Evolutionary conservation across 2,888 invertebrate genomes (phyloP), one percentile per base, ranked within the genome.

Genomic region (Leptogaster cylindrica): DNA sequence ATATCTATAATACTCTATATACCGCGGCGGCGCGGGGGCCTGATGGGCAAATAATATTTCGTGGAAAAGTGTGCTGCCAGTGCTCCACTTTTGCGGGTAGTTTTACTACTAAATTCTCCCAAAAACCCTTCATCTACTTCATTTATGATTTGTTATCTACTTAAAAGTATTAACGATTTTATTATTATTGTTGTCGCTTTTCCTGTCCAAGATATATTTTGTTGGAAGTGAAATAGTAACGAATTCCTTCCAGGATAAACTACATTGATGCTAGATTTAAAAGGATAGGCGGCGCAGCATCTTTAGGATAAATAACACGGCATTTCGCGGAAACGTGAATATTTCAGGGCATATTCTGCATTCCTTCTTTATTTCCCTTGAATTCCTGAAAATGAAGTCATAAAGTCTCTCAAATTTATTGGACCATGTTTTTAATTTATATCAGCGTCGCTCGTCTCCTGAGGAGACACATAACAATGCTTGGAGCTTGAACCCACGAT

Each of bases 401-500:
- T 73, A 73, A 73, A n/a, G 73, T 73, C 71, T 73, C 69, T 68
- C 65, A 67, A 73, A 73, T 73, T 73, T 73, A 73, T 73, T 73
- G 71, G 71, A 71, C 72, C 73, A 73, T 73, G 72, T 73, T 72
- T 71, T 72, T 73, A 73, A 73, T 73, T 73, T 73, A 73, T 73
- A 71, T 72, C 72, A 70, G 70, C 69, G 69, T 70, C 69, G 69
- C n/a, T n/a, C 44, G 66, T 65, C 64, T 39, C 68, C 66, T 58
- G n/a, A 48, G 61, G 44, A 33, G 48, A 36, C 65, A 63, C 69
- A 63, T 65, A 23, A 46, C n/a, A 25, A 12, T 25, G 20, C 23
- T 25, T 20, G 46, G 46, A 23, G 18, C n/a, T 46, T n/a, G n/a
- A n/a, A n/a, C n/a, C n/a, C n/a, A n/a, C n/a, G n/a, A n/a, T n/a